Evolutionary conservation across 2,797 vertebrate species (phyloP).

Genomic region (Margarornis squamiger): DNA sequence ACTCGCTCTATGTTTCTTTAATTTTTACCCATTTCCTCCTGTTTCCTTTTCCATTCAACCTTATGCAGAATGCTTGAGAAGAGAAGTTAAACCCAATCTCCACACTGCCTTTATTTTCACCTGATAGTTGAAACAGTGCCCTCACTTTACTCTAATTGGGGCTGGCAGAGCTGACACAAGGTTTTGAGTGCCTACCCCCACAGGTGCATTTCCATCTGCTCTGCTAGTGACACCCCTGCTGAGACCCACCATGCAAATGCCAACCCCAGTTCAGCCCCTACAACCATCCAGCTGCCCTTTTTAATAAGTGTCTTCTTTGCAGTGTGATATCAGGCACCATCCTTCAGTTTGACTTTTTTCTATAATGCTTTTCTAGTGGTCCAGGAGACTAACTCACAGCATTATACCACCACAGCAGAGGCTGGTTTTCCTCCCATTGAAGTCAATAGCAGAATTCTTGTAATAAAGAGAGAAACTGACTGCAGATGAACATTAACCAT

Average conservation of each 20-base stretch:
- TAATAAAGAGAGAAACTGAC: constrained; percentile 13
- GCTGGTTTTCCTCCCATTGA: not conserved
- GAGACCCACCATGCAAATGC: fast-evolving
- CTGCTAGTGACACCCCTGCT: not conserved
- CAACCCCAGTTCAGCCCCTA: not conserved
- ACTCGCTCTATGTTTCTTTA: not conserved
- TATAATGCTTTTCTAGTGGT: not conserved
- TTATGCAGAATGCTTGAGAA: not conserved
- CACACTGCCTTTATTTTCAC: not conserved
- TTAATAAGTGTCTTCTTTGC: not conserved
- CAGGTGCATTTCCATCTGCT: not conserved
- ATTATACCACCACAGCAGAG: not conserved
- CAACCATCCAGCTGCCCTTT: not conserved
- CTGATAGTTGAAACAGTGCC: fast-evolving
- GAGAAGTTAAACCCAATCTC: not conserved
- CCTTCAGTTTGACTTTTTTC: constrained; percentile 12
- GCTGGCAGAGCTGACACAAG: not conserved
- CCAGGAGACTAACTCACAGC: not conserved
- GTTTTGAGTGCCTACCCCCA: not conserved
- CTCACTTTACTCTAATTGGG: fast-evolving
- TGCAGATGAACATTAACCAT: constrained; percentile 52
- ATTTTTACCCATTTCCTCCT: not conserved
- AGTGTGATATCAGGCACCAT: not conserved
- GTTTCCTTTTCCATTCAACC: not conserved
- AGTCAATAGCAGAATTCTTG: constrained; percentile 3